A percentile compares a stretch with the other conserved stretches of the same genome.
phyloP scores from a whole-genome alignment of 2,113 vertebrate genomes.

The Sterrhoptilus dennistouni region DNA sequence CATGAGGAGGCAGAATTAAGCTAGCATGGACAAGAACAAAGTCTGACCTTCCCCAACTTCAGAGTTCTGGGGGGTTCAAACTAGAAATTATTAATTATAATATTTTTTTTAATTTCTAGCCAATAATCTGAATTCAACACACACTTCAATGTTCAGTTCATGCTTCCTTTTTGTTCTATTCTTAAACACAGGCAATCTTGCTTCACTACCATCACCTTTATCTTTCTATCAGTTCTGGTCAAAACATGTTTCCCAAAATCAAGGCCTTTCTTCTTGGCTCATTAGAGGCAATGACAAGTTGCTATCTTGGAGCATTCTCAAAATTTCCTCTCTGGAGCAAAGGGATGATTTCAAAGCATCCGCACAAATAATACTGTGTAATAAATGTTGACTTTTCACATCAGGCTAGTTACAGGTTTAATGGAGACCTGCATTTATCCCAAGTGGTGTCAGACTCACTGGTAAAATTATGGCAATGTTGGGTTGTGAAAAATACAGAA shows the following conservation, averaged over 20 bases:
- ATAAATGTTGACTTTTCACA: conserved; percentile 45
- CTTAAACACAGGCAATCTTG: background rate
- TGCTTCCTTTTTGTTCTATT: background rate
- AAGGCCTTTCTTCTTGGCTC: background rate
- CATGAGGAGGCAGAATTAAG: background rate
- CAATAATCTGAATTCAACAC: accelerated
- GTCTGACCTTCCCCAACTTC: background rate
- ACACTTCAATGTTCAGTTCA: background rate
- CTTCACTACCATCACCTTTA: background rate
- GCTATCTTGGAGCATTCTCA: background rate
- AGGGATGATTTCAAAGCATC: background rate
- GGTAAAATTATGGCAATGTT: conserved; percentile 34
- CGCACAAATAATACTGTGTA: background rate
- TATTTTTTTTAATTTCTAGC: background rate
- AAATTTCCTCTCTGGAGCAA: conserved; percentile 14
- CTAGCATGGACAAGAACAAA: accelerated
- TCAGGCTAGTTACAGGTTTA: conserved; percentile 50
- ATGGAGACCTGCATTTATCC: conserved; percentile 40
- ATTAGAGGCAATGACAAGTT: conserved; percentile 31
- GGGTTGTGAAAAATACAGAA: conserved; percentile 31
- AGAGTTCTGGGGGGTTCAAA: background rate
- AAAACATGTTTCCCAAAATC: background rate
- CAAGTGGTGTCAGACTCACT: background rate
- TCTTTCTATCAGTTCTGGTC: background rate
- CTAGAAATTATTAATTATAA: background rate